Conservation (phyloP, 2,113 vertebrate species). For the Rhynchopsitta pachyrhyncha region DNA sequence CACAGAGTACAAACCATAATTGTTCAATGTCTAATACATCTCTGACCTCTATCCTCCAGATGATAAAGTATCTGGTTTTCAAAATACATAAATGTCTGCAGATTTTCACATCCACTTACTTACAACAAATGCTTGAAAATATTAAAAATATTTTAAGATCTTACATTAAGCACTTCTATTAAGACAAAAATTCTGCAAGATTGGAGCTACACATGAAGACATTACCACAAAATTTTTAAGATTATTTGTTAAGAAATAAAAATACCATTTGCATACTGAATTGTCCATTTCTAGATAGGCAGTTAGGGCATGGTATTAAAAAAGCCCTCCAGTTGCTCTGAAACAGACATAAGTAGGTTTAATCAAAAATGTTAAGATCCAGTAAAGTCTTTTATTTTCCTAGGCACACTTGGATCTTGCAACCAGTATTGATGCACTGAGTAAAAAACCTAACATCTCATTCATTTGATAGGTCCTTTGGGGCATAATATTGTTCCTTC, state of each 20-base stretch:
- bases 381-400: not conserved
- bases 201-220: not conserved
- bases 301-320: not conserved
- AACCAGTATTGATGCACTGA: conserved; percentile 23
- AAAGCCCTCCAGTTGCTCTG: not conserved
- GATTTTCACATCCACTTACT: not conserved
- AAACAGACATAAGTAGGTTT: not conserved
- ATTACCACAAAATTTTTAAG: not conserved
- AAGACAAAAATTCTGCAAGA: not conserved
- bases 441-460: conserved; percentile 21
- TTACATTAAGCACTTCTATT: not conserved
- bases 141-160: not conserved
- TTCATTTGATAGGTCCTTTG: conserved; percentile 51
- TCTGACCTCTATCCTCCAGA: conserved; percentile 14
- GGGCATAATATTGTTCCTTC: conserved; percentile 47
- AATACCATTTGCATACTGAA: not conserved
- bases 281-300: not conserved
- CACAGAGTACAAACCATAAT: conserved; percentile 36
- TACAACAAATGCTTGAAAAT: not conserved
- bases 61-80: not conserved
- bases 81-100: not conserved
- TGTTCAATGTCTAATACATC: not conserved
- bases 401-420: not conserved
- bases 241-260: not conserved
- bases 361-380: not conserved